Percentiles rank a stretch among this genome's conserved stretches.
Evolutionary conservation across 2,888 invertebrate species (phyloP).

Genomic region (Drosophila limbata): DNA sequence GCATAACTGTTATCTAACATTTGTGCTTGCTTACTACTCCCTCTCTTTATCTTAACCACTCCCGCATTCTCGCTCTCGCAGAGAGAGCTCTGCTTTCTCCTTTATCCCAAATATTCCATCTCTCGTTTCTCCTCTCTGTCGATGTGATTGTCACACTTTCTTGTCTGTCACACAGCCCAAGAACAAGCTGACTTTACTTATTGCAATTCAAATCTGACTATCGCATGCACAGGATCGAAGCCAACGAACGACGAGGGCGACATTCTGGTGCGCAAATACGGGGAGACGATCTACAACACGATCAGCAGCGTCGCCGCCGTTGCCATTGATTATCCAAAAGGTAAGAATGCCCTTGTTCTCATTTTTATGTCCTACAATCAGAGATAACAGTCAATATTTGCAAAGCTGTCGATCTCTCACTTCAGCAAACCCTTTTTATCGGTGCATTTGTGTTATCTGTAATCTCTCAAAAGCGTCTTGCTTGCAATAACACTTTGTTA

Average conservation of each 20-base stretch:
- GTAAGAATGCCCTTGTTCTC: constrained; percentile 81
- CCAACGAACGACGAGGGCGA: constrained; percentile 85
- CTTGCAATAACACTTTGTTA: no score
- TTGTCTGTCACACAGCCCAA: constrained; percentile 45
- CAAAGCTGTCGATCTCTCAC: no score
- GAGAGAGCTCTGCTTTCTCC: background rate
- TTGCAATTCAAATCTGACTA: constrained; percentile 73
- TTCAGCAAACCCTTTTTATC: no score
- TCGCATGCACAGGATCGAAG: constrained; percentile 71
- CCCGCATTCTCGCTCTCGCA: background rate
- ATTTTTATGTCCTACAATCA: no score
- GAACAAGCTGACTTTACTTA: constrained; percentile 55
- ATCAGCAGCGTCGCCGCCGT: constrained; percentile 90
- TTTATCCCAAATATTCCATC: background rate
- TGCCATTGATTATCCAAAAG: constrained; percentile 89
- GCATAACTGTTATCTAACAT: background rate
- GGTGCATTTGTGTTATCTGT: no score
- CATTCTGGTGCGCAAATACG: constrained; percentile 88
- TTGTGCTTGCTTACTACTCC: background rate
- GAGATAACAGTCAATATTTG: no score
- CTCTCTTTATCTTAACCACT: background rate
- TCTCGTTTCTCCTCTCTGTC: background rate
- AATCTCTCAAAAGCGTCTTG: no score
- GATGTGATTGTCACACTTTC: constrained; percentile 14
- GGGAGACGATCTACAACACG: constrained; percentile 91